Conservation (phyloP, 2,113 vertebrate genomes). For the Oenanthe oenanthe region DNA sequence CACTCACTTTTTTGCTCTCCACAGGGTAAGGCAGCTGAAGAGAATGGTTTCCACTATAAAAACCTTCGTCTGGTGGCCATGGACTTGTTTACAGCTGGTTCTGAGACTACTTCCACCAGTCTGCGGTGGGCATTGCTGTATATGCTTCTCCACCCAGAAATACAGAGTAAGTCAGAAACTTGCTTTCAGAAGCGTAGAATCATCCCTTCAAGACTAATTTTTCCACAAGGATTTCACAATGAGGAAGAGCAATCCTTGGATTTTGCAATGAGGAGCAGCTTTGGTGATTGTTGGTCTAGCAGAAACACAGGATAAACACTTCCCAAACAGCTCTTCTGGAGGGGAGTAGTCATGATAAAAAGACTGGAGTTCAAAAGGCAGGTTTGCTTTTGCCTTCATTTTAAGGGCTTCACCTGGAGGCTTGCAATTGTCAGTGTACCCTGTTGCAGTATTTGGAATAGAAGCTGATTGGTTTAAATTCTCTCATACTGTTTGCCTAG, state of each 20-base stretch:
- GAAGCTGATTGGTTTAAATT: not conserved
- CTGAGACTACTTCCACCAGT: slow-evolving; percentile 58
- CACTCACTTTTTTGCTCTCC: not conserved
- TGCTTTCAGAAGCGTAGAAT: not conserved
- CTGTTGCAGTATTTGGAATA: not conserved
- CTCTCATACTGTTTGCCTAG: not conserved
- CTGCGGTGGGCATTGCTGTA: slow-evolving; percentile 74
- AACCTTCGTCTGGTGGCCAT: slow-evolving; percentile 45
- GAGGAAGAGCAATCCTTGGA: not conserved
- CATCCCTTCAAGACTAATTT: not conserved
- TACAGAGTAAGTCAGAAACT: slow-evolving; percentile 71
- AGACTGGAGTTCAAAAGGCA: not conserved
- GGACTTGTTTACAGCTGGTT: slow-evolving; percentile 68
- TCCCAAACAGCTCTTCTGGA: not conserved
- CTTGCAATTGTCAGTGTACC: not conserved
- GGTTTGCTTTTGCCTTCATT: rapidly evolving
- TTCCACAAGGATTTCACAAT: rapidly evolving
- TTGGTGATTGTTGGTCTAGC: not conserved
- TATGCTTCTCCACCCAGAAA: slow-evolving; percentile 70
- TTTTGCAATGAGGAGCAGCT: not conserved
- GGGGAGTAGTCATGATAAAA: not conserved
- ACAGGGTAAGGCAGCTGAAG: slow-evolving; percentile 57
- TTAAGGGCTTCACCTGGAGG: not conserved
- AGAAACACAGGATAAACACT: not conserved
- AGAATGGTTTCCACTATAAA: slow-evolving; percentile 45